Conservation (phyloP, 2,113 vertebrate genomes). For the Lethenteron reissneri region DNA sequence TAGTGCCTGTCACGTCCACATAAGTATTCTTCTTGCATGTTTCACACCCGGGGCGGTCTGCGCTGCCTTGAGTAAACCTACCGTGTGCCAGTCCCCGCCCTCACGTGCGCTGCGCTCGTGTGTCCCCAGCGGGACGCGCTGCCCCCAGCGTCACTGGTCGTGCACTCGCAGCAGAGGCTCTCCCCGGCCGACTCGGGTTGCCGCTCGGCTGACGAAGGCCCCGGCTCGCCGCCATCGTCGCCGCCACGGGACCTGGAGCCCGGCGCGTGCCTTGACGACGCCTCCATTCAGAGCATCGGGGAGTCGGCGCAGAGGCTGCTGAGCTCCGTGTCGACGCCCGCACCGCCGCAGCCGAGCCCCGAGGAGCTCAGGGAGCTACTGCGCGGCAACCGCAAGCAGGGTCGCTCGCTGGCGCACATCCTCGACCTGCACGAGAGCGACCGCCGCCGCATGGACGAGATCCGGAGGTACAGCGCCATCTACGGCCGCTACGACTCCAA, state of each 20-base stretch:
- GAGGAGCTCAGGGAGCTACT: constrained; percentile 47
- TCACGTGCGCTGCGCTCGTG: too few species aligned
- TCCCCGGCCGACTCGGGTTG: constrained; percentile 4
- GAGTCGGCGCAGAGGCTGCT: constrained; percentile 62
- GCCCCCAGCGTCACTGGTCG: too few species aligned
- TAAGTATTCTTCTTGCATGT: too few species aligned
- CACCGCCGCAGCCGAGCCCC: constrained; percentile 36
- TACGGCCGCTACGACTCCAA: constrained; percentile 78
- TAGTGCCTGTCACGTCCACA: too few species aligned
- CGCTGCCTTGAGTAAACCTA: too few species aligned
- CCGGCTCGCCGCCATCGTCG: constrained; percentile 19
- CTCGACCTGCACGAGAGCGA: constrained; percentile 59
- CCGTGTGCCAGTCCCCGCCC: too few species aligned
- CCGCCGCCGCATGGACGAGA: constrained; percentile 63
- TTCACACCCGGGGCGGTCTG: too few species aligned
- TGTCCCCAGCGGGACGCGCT: too few species aligned
- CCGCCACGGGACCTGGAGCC: constrained; percentile 19
- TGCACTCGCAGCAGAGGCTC: not conserved
- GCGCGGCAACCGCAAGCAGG: constrained; percentile 77
- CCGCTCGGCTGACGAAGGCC: constrained; percentile 4
- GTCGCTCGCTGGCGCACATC: constrained; percentile 68
- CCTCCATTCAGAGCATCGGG: constrained; percentile 41
- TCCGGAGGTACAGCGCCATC: constrained; percentile 76
- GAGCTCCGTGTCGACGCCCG: constrained; percentile 44
- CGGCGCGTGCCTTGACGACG: constrained; percentile 40